phyloP scores from a whole-genome alignment of 1,140 invertebrate species.

The Eueides isabella region DNA sequence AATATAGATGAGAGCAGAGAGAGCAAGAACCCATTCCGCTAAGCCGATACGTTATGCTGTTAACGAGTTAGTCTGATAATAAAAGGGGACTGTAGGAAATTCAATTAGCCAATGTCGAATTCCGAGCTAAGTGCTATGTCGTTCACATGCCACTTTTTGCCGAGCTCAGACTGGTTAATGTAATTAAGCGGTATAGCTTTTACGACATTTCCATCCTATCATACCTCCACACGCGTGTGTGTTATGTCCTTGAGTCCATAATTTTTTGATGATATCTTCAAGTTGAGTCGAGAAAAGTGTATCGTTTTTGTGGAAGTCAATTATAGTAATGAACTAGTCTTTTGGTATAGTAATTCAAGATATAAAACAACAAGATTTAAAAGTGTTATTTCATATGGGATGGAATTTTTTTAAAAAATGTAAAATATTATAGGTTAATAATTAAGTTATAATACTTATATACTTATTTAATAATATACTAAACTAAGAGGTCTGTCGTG shows the following conservation, averaged over 20 bases:
- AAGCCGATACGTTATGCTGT: slow-evolving; percentile 13
- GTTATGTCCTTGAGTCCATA: background rate
- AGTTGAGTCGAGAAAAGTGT: background rate
- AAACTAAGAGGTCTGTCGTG: too few species aligned
- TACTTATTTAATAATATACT: too few species aligned
- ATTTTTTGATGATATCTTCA: background rate
- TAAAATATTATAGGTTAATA: too few species aligned
- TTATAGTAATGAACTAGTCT: too few species aligned
- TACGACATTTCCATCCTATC: slow-evolving; percentile 19
- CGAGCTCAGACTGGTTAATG: slow-evolving; percentile 17
- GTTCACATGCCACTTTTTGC: slow-evolving; percentile 14
- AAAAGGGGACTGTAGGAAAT: slow-evolving; percentile 28
- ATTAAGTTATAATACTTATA: too few species aligned
- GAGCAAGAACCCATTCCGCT: slow-evolving; percentile 18
- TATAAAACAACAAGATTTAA: background rate
- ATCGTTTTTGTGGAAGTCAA: background rate
- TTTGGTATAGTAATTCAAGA: too few species aligned
- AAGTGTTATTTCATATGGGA: too few species aligned
- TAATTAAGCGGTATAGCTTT: slow-evolving; percentile 21
- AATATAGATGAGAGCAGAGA: slow-evolving; percentile 10
- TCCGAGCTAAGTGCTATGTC: background rate
- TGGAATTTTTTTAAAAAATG: too few species aligned
- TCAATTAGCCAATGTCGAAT: slow-evolving; percentile 24
- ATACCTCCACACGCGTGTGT: background rate
- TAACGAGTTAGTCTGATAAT: slow-evolving; percentile 26